Evolutionary conservation across 2,113 vertebrate genomes (phyloP).

Genomic region (Spheniscus mendiculus): DNA sequence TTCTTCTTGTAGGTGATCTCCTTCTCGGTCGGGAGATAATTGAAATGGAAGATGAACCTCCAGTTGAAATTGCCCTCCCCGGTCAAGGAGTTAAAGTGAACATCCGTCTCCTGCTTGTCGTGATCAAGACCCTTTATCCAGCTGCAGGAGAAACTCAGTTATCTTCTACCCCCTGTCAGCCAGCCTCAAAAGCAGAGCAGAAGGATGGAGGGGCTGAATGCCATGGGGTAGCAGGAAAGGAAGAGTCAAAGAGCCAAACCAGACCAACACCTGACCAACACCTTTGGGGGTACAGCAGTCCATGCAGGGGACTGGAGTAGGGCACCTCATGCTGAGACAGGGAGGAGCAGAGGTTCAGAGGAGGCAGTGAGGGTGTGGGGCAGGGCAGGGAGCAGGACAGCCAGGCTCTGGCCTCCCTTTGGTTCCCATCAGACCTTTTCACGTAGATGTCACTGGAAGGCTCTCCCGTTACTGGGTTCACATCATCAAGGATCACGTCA

Average conservation of each 20-base stretch:
- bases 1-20: slow-evolving; percentile 87
- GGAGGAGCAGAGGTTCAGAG: background rate
- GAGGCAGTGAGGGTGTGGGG: background rate
- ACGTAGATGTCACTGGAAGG: slow-evolving; percentile 93
- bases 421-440: slow-evolving; percentile 80
- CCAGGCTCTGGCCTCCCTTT: background rate
- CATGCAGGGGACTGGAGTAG: background rate
- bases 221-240: background rate
- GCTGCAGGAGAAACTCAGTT: slow-evolving; percentile 71
- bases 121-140: slow-evolving; percentile 91
- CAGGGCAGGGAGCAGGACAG: background rate
- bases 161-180: background rate
- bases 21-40: slow-evolving; percentile 91
- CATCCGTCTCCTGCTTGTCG: slow-evolving; percentile 92
- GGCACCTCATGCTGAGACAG: background rate
- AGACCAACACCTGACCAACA: background rate
- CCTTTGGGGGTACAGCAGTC: background rate
- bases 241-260: background rate
- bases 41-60: slow-evolving; percentile 90
- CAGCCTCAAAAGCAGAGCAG: background rate
- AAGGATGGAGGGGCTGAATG: background rate
- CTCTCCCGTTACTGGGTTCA: slow-evolving; percentile 90
- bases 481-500: slow-evolving; percentile 88
- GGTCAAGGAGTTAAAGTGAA: slow-evolving; percentile 94
- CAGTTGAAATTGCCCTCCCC: slow-evolving; percentile 97